Base-by-base conservation (phyloP, 2,888 invertebrate genomes). In the Xanthia togata region DNA sequence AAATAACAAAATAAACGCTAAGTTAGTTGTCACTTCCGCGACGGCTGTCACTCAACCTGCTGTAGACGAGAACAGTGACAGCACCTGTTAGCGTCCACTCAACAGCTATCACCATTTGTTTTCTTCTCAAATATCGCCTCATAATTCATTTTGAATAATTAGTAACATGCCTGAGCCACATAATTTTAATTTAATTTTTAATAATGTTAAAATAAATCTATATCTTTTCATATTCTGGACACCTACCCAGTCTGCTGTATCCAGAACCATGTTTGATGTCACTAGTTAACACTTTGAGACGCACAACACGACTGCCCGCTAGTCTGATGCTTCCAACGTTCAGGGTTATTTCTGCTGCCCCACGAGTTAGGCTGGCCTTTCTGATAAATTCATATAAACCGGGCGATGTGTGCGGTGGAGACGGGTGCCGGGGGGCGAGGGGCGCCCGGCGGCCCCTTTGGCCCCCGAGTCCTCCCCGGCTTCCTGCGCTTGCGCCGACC, bases 251-350 rank as follows among this genome's bases (percentile, higher is more conserved):
- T 96, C 96, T 96, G 96, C 94, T 87, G 96, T 96, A 89, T 96
- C 96, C 94, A 96, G 95, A 95, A 93, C 96, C 96, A 96, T 96
- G 93, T 94, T 95, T 92, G 91, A 93, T 94, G 93, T 95, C 96
- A 96, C 96, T 96, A 93, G 96, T 95, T 95, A 96, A 92, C 96
- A 96, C 96, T 96, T 91, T 95, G 96, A 96, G 96, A 96, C 96
- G 96, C 96, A 96, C 96, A 96, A 96, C 96, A 96, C 96, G 96
- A 96, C 96, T 96, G 96, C 91, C 93, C 90, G 91, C 91, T 88
- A 92, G 89, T 92, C 90, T 93, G 92, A 90, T 91, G 95, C 91
- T 95, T 95, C 95, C 96, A 95, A 94, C 95, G 95, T 95, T 95
- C 95, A 94, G 96, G 95, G 96, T 96, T 96, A 96, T 96, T 96